Evolutionary conservation across 1,140 invertebrate genomes (phyloP), one percentile per base, ranked within the genome.

Genomic region (Amyelois transitella): DNA sequence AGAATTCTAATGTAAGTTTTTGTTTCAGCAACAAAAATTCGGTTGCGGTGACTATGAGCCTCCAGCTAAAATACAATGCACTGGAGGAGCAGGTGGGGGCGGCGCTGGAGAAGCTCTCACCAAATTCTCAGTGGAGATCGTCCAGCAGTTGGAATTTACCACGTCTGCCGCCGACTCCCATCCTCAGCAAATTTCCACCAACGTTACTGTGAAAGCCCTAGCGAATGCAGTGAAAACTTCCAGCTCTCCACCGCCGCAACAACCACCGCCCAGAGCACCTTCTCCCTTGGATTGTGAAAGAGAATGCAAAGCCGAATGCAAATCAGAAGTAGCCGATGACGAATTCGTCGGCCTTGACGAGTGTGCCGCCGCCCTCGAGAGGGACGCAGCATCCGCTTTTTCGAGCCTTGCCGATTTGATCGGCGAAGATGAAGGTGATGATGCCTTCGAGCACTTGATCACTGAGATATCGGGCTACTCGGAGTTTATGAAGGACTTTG

Each of bases 61-160:
- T 38, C 92, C 94, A 28, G 91, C 94, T n/a, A 95, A 95, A 82
- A 84, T 94, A 58, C 93, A 93, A 80, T 94, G 94, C 69, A 92
- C 91, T 69, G 72, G 72, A 44, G 76, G 80, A n/a, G 82, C 82
- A 43, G 76, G 80, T n/a, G 81, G 83, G 32, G 69, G 71, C 43
- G 78, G 73, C 14, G 80, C 85, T 20, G 90, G 90, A 48, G 91
- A 94, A 62, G 91, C 91, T 53, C 89, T 94, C 53, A 94, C 93
- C 43, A 95, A 95, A 75, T 95, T 97, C 82, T 95, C 95, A 0
- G 95, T 97, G 14, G 95, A 97, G 86, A 97, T 97, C 53, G 95
- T 96, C 0, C 96, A 97, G 71, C 95, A 97, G 75, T 77, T 96
- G 10, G 95, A 96, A 68, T 97, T 97, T 71, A 96, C 94, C 19